Percentiles rank a stretch among this genome's conserved stretches.
phyloP scores from a whole-genome alignment of 2,797 vertebrate genomes.

The Acanthiza pusilla region DNA sequence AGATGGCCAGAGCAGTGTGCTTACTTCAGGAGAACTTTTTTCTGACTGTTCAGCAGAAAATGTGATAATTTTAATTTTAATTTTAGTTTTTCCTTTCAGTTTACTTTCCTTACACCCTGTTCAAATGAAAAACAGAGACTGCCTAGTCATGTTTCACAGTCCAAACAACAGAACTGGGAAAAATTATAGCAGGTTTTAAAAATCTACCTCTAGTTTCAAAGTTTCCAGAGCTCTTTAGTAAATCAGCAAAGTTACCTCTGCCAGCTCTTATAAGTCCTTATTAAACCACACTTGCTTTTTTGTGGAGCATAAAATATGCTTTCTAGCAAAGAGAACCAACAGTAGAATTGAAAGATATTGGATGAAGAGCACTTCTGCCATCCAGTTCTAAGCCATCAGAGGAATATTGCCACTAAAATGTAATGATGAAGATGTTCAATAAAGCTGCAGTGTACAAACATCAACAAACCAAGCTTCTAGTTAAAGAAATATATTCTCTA shows the following conservation, averaged over 20 bases:
- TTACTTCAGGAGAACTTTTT: neutral
- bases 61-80: neutral
- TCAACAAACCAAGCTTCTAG: neutral
- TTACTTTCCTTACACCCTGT: neutral
- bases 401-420: neutral
- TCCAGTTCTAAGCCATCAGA: neutral
- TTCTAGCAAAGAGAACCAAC: neutral
- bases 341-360: neutral
- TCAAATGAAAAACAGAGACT: neutral
- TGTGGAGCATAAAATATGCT: neutral
- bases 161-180: neutral
- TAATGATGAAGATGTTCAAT: slow-evolving; percentile 15
- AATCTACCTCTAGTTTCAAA: neutral
- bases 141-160: neutral
- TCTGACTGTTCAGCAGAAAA: neutral
- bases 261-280: neutral
- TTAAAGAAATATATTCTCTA: neutral
- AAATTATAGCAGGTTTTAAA: neutral
- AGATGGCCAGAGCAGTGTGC: neutral
- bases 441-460: neutral
- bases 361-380: neutral
- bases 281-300: neutral
- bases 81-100: neutral
- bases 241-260: neutral
- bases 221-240: neutral